Percentiles rank a stretch among this genome's conserved stretches.
Evolutionary conservation across 2,797 vertebrate genomes (phyloP).

Genomic region (Melanotaenia pygmaea): DNA sequence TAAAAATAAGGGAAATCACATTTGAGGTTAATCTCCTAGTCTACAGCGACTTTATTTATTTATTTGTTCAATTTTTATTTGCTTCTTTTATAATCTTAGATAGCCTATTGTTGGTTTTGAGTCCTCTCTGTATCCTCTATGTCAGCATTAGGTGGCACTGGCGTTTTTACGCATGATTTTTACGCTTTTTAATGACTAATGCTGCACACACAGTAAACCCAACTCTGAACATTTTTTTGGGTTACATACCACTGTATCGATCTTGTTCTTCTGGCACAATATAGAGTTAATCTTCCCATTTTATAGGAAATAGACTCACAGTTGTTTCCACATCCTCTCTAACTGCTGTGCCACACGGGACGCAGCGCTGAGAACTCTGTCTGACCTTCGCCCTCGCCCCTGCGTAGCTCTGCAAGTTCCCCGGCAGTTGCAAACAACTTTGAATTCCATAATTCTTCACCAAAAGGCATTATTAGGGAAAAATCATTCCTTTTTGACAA

Average conservation of each 20-base stretch:
- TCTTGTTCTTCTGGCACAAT: constrained; percentile 31
- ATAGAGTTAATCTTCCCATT: constrained; percentile 41
- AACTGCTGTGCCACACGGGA: constrained; percentile 69
- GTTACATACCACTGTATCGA: constrained; percentile 18
- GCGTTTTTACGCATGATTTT: constrained; percentile 22
- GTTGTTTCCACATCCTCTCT: constrained; percentile 59
- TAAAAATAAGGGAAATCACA: no score
- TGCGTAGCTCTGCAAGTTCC: constrained; percentile 72
- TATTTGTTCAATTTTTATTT: no score
- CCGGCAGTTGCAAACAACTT: constrained; percentile 78
- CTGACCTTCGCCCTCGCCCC: constrained; percentile 80
- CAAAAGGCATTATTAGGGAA: constrained; percentile 86
- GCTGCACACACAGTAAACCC: background rate
- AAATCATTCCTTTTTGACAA: constrained; percentile 94
- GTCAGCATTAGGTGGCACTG: background rate
- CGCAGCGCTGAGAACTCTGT: constrained; percentile 82
- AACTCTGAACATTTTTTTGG: constrained; percentile 32
- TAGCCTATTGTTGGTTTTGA: background rate
- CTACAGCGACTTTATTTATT: background rate
- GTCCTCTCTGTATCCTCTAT: background rate
- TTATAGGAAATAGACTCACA: constrained; percentile 51
- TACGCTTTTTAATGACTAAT: background rate
- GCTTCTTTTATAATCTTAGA: background rate
- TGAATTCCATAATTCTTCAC: constrained; percentile 88
- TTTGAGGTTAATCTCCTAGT: background rate